phyloP scores from a whole-genome alignment of 2,113 vertebrate species.

The Malurus elegans region DNA sequence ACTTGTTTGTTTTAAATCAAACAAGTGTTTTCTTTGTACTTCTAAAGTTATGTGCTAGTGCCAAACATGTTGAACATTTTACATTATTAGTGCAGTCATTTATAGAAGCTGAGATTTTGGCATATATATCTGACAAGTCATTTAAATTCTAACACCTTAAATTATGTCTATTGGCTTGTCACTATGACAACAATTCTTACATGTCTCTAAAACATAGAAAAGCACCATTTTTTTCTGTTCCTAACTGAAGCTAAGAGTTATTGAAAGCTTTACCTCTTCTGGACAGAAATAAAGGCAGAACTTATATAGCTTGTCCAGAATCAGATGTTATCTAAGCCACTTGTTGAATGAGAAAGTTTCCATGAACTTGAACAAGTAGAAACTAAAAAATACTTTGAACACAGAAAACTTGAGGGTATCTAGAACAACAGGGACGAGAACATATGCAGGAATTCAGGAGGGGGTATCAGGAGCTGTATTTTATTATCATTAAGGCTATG shows the following conservation, averaged over 20 bases:
- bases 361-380: not conserved
- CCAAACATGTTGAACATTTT: conserved; percentile 34
- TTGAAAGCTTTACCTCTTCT: not conserved
- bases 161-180: conserved; percentile 50
- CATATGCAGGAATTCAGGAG: not conserved
- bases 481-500: not conserved
- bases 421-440: not conserved
- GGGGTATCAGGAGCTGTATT: not conserved
- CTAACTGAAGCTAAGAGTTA: not conserved
- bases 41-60: not conserved
- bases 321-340: too few relatives aligned
- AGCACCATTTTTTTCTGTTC: not conserved
- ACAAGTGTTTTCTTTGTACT: conserved; percentile 45
- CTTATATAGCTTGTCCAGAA: not conserved
- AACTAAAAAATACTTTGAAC: not conserved
- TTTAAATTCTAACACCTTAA: conserved; percentile 53
- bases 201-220: not conserved
- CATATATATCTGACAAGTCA: conserved; percentile 28
- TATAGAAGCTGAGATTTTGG: conserved; percentile 10
- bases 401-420: not conserved
- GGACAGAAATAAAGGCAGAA: not conserved
- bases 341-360: not conserved
- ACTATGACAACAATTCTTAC: conserved; percentile 45
- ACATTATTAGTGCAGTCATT: conserved; percentile 24
- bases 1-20: conserved; percentile 26